Base-by-base conservation (phyloP, 2,113 vertebrate species). In the Genyomyrus donnyi region DNA sequence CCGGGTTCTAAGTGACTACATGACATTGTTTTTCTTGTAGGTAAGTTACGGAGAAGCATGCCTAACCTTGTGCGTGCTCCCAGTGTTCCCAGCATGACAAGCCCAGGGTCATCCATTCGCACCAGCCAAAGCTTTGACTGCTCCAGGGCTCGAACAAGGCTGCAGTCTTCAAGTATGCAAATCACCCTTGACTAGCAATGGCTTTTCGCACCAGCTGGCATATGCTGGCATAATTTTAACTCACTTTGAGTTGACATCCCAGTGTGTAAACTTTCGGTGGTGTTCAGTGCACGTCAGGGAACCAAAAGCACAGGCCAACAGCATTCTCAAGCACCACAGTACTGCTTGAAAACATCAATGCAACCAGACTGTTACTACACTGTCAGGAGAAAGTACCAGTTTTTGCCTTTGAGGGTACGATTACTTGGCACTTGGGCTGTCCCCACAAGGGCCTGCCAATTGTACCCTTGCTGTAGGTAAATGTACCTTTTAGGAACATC, bases 91-190 rank as follows among this genome's bases (percentile, higher is more conserved):
- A 95, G 96, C 87, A 95, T 96, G 95, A 93, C 92, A 91, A 95
- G 93, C 92, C 94, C 97, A 86, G 94, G 96, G 0, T 93, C 95
- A 91, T 95, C 97, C 91, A 97, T 99, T 93, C 95, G 97, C 93
- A 98, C 94, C 91, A 99, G 98, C 92, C 97, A 97, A 93, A 99
- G 98, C 92, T 99, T 99, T 91, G 98, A 99, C 93, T 98, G 97
- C 1, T 96, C 96, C 90, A 96, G 96, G 52, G 96, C 96, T 13
- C 91, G 97, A 85, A 94, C 96, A 84, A 96, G 96, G 89, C 96
- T 97, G 90, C 97, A 97, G 85, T 97, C 97, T 0, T 95, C 95
- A 92, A 97, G 98, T 99, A 95, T 97, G 98, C 95, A 52, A 0
- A 21, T 45, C 5, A 0, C 1, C 21, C 49, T 3, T 83, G 5